phyloP scores from a whole-genome alignment of 2,113 vertebrate genomes.

The human region GRCh38 chr1:55622001-55622500 shows the following conservation, averaged over 20 bases:
- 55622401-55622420: neutral
- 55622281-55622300: neutral
- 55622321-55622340: neutral
- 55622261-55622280: neutral
- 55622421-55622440: neutral
- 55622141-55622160: rapidly evolving
- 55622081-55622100: neutral
- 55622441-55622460: neutral
- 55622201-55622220: neutral
- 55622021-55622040: neutral
- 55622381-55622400: neutral
- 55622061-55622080: neutral
- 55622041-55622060: neutral
- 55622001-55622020: neutral
- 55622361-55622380: neutral
- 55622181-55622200: neutral
- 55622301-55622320: neutral
- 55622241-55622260: neutral
- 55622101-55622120: neutral
- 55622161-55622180: neutral
- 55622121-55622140: neutral
- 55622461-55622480: neutral
- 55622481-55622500: neutral
- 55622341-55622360: too few relatives aligned
- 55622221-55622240: neutral